phyloP scores from a whole-genome alignment of 2,888 invertebrate species.

The Capitulum mitella region DNA sequence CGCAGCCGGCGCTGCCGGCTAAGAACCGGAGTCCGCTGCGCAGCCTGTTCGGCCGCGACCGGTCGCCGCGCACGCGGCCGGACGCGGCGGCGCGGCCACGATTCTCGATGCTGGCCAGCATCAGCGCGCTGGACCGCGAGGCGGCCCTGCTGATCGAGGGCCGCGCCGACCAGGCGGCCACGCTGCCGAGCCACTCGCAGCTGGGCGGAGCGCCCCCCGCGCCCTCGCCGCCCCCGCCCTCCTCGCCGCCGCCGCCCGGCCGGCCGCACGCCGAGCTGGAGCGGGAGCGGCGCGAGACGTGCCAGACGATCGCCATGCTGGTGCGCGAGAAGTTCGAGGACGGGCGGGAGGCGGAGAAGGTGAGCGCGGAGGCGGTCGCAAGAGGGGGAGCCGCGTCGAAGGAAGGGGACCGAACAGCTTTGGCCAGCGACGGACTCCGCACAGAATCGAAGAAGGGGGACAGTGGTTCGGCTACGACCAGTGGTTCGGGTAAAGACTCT shows the following conservation, averaged over 20 bases:
- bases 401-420: too few species aligned
- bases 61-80: neutral
- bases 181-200: neutral
- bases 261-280: neutral
- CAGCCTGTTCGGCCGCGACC: neutral
- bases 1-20: neutral
- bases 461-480: too few species aligned
- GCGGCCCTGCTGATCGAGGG: neutral
- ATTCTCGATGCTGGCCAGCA: neutral
- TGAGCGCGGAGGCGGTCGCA: neutral
- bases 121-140: slow-evolving; percentile 9
- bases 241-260: neutral
- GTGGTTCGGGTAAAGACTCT: too few species aligned
- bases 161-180: neutral
- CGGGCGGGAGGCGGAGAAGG: neutral
- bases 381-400: neutral
- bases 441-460: too few species aligned
- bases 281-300: neutral
- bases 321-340: slow-evolving; percentile 14
- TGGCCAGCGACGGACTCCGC: too few species aligned
- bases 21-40: slow-evolving; percentile 9
- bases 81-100: neutral
- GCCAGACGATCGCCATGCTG: neutral
- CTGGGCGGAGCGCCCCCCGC: neutral
- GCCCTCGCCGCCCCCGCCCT: neutral